A percentile compares a stretch with the other conserved stretches of the same genome.
These are phyloP conservation scores for Prionailurus bengalensis DNA, from an alignment of 2,113 vertebrate species.

Conservation along the genomic window DNA sequence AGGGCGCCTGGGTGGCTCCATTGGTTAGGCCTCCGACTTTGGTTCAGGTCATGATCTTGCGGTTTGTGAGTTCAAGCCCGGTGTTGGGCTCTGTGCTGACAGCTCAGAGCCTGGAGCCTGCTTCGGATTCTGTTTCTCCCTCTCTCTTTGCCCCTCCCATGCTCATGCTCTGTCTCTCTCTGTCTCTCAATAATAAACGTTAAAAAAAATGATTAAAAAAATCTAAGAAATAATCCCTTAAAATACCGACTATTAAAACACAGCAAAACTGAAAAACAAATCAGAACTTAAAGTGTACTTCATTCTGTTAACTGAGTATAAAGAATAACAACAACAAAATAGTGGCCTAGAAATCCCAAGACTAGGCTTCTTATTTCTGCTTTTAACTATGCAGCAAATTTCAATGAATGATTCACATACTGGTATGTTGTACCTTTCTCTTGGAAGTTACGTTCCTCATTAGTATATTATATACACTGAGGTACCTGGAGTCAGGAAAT, in stretches of 20 bases:
- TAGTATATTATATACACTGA: not conserved
- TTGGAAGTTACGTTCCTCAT: not conserved
- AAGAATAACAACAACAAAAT: not conserved
- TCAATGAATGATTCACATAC: not conserved
- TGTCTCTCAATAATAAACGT: too few species aligned
- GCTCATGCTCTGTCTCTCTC: too few species aligned
- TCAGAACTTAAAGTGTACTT: not conserved
- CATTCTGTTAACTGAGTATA: not conserved
- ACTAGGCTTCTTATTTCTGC: not conserved
- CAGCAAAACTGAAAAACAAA: constrained; percentile 45
- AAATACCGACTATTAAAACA: constrained; percentile 66
- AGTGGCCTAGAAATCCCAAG: not conserved
- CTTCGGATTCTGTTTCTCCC: too few species aligned
- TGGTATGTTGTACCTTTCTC: not conserved
- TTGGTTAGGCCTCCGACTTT: too few species aligned
- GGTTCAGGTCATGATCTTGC: too few species aligned
- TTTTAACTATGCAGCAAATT: not conserved
- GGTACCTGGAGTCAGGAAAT: not conserved
- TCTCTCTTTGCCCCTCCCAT: too few species aligned
- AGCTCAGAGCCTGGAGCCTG: too few species aligned
- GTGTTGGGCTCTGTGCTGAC: too few species aligned
- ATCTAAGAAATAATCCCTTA: not conserved
- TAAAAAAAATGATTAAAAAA: too few species aligned
- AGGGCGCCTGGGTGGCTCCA: too few species aligned
- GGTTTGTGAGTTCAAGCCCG: too few species aligned